A percentile compares a stretch with the other conserved stretches of the same genome.
Conservation (phyloP, 1,140 invertebrate genomes). For the Cydia pomonella region DNA sequence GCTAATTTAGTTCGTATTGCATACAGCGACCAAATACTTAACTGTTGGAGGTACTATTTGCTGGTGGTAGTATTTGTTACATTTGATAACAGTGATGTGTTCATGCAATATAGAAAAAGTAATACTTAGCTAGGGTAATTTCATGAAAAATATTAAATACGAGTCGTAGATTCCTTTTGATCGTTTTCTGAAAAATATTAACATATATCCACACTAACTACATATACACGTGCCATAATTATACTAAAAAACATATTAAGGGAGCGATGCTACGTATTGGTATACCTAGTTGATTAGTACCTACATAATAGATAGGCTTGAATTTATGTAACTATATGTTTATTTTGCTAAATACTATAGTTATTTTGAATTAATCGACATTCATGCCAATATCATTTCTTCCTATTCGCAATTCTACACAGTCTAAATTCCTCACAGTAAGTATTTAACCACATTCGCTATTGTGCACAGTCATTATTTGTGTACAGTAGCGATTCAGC, state of each 20-base stretch:
- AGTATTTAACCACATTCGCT: no score
- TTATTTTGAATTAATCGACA: no score
- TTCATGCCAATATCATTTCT: no score
- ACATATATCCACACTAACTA: neutral
- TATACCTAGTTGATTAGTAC: no score
- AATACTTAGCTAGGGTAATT: neutral
- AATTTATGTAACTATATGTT: no score
- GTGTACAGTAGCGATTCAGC: no score
- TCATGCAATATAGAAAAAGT: neutral
- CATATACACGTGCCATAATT: conserved; percentile 2
- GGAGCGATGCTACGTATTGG: neutral
- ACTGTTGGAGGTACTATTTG: conserved; percentile 18
- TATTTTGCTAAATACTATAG: no score
- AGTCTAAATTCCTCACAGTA: no score
- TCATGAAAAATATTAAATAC: neutral
- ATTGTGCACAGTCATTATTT: no score
- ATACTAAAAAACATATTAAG: neutral
- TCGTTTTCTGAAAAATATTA: neutral
- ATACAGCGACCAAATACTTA: conserved; percentile 69
- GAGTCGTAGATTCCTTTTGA: neutral
- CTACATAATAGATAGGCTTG: no score
- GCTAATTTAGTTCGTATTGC: conserved; percentile 40
- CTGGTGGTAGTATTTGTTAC: conserved; percentile 10
- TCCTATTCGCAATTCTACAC: no score
- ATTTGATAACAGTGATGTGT: neutral